phyloP scores from a whole-genome alignment of 2,113 vertebrate species.

The Eulemur rufifrons region DNA sequence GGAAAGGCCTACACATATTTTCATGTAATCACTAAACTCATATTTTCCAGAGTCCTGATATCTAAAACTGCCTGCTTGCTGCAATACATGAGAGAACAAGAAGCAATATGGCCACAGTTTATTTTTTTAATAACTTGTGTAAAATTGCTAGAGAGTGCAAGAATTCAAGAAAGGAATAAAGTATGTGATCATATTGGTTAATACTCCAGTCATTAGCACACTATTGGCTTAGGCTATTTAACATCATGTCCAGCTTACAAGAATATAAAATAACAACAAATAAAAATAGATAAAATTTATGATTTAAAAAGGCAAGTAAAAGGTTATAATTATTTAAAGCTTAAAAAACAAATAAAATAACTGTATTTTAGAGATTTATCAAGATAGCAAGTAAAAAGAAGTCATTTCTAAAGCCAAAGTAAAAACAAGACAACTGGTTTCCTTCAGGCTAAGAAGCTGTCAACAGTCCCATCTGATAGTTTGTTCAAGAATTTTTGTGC shows the following conservation, averaged over 20 bases:
- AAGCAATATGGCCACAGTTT: not conserved
- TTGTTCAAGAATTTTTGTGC: not conserved
- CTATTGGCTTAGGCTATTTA: not conserved
- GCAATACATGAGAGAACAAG: not conserved
- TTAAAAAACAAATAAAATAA: constrained; percentile 33
- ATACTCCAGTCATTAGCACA: not conserved
- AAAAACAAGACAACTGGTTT: constrained; percentile 13
- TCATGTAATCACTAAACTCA: not conserved
- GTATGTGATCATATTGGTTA: not conserved
- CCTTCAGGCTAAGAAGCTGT: not conserved
- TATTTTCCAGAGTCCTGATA: not conserved
- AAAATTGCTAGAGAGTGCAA: not conserved
- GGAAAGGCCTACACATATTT: not conserved
- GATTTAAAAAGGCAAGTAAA: not conserved
- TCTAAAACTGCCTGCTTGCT: not conserved
- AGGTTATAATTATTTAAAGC: not conserved
- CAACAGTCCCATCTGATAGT: not conserved
- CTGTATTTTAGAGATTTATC: not conserved
- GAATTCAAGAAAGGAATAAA: constrained; percentile 22
- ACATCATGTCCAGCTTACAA: not conserved
- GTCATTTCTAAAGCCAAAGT: constrained; percentile 1
- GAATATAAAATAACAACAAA: not conserved
- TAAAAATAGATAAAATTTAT: not conserved
- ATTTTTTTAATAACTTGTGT: not conserved
- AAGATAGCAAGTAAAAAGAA: constrained; percentile 3